Conservation (phyloP, 2,113 vertebrate genomes). For the Tor tambroides region DNA sequence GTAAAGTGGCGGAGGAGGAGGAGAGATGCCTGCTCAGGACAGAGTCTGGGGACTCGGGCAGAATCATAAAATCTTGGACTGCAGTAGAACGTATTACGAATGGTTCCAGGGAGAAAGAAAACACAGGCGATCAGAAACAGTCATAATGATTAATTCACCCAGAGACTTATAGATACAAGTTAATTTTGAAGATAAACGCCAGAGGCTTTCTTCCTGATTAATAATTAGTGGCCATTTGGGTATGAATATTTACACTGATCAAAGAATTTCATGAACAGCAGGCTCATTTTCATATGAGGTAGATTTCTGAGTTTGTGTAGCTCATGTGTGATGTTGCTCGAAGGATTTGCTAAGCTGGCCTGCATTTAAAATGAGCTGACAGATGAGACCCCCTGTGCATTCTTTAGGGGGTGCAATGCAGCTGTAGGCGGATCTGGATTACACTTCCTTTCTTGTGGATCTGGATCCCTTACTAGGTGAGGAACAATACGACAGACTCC, state of each 20-base stretch:
- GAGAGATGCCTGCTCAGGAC: constrained; percentile 45
- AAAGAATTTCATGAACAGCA: constrained; percentile 15
- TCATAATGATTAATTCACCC: background rate
- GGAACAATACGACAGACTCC: background rate
- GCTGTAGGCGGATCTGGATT: constrained; percentile 17
- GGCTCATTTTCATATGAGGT: constrained; percentile 6
- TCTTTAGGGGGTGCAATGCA: background rate
- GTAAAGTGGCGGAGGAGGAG: constrained; percentile 46
- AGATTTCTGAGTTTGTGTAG: constrained; percentile 6
- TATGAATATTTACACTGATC: constrained; percentile 12
- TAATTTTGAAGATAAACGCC: background rate
- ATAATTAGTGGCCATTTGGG: constrained; percentile 24
- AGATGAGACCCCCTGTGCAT: constrained; percentile 13
- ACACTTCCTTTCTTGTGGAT: constrained; percentile 16
- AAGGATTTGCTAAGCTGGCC: background rate
- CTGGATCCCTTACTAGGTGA: background rate
- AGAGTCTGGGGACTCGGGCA: constrained; percentile 46
- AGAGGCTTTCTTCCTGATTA: constrained; percentile 1
- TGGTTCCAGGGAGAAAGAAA: constrained; percentile 20
- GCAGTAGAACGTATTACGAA: background rate
- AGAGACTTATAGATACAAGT: background rate
- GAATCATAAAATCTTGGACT: constrained; percentile 54
- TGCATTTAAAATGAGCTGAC: constrained; percentile 34
- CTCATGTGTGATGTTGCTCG: background rate
- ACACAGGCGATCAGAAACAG: background rate